A percentile compares a stretch with the other conserved stretches of the same genome.
phyloP scores from a whole-genome alignment of 2,113 vertebrate genomes.

The Aegotheles bennettii region DNA sequence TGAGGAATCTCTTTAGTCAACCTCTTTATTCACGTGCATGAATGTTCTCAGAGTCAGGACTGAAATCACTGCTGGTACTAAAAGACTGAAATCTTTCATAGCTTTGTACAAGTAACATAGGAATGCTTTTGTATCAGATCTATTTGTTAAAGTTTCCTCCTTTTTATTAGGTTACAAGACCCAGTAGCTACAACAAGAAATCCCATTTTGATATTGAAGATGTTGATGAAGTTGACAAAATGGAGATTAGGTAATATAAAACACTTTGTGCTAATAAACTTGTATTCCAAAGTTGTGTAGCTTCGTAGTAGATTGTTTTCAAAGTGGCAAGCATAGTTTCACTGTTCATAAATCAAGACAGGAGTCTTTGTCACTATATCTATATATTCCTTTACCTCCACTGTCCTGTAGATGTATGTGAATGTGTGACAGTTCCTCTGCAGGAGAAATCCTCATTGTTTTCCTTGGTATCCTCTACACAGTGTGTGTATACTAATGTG shows the following conservation, averaged over 20 bases:
- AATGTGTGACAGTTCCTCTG: background rate
- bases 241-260: conserved; percentile 86
- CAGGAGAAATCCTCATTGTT: background rate
- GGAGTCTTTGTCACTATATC: background rate
- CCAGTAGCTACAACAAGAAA: conserved; percentile 91
- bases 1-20: background rate
- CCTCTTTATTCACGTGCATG: background rate
- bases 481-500: background rate
- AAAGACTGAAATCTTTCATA: background rate
- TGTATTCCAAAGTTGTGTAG: background rate
- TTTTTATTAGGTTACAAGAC: conserved; percentile 85
- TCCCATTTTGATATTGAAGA: conserved; percentile 97
- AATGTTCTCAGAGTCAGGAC: background rate
- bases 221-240: conserved; percentile 92
- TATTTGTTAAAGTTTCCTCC: background rate
- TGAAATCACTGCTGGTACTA: background rate
- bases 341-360: background rate
- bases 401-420: background rate
- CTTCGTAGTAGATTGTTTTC: background rate
- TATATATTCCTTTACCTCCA: background rate
- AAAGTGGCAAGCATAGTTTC: background rate
- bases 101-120: background rate
- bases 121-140: background rate
- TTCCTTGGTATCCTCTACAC: background rate
- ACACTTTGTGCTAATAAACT: background rate